Evolutionary conservation across 2,113 vertebrate genomes (phyloP).

Genomic region (Pseudopodoces humilis): DNA sequence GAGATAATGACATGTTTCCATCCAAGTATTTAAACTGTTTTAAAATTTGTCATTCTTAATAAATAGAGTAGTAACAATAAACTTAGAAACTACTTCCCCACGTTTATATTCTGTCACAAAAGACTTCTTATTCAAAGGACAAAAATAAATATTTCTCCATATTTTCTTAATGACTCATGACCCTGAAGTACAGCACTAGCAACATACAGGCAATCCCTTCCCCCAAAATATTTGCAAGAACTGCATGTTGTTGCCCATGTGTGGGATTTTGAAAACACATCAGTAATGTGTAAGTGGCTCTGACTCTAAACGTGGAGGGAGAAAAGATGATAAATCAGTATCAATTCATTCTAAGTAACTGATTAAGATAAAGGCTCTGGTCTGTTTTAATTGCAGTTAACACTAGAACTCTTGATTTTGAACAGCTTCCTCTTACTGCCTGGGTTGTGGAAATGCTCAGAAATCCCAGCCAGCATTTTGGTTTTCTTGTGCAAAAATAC

Average conservation of each 20-base stretch:
- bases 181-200: not conserved
- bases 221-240: not conserved
- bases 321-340: not conserved
- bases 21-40: not conserved
- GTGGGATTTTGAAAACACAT: not conserved
- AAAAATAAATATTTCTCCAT: not conserved
- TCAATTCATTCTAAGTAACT: not conserved
- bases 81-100: not conserved
- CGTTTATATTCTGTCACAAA: not conserved
- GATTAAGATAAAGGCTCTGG: not conserved
- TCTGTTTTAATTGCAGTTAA: not conserved
- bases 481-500: not conserved
- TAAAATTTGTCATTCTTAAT: not conserved
- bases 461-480: not conserved
- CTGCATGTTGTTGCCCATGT: not conserved
- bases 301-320: not conserved
- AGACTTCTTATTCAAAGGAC: not conserved
- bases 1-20: not conserved
- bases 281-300: not conserved
- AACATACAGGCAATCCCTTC: not conserved
- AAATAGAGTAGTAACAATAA: not conserved
- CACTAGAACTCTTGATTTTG: not conserved
- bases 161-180: not conserved
- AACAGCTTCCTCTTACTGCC: not conserved
- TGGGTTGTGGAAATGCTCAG: not conserved